These are phyloP conservation scores for Cinclus cinclus DNA, from an alignment of 2,113 vertebrate species.

Conservation along the genomic window DNA sequence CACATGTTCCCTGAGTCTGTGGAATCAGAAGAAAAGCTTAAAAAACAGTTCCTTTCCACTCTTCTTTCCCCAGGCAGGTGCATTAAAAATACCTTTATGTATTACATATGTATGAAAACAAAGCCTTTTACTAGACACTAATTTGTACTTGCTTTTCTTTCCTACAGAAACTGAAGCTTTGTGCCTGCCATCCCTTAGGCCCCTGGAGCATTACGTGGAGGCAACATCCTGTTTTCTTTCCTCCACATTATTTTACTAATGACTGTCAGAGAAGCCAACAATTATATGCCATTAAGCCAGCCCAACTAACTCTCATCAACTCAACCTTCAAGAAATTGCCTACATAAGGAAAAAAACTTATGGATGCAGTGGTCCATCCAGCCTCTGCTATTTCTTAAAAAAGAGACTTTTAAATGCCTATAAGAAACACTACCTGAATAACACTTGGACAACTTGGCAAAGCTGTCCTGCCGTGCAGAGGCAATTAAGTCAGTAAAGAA, in stretches of 20 bases:
- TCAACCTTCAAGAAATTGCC: background rate
- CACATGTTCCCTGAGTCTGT: slow-evolving; percentile 87
- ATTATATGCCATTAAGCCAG: background rate
- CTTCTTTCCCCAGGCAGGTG: background rate
- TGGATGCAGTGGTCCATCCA: background rate
- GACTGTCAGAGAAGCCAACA: background rate
- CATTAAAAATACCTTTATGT: background rate
- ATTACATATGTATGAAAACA: background rate
- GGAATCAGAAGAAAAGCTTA: slow-evolving; percentile 22
- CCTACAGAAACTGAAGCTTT: background rate
- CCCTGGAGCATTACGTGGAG: background rate
- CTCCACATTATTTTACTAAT: background rate
- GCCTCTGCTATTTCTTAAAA: background rate
- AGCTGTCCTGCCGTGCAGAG: background rate
- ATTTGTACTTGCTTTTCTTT: background rate
- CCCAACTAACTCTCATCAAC: background rate
- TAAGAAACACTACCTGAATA: background rate
- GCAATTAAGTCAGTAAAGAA: background rate
- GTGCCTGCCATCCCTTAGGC: background rate
- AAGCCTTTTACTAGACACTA: background rate
- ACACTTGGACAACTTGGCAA: background rate
- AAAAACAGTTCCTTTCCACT: background rate
- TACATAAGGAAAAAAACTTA: background rate
- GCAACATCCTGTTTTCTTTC: background rate
- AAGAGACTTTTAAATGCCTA: background rate